Base-by-base conservation (phyloP, 1,140 invertebrate species). In the Oryctes rhinoceros region DNA sequence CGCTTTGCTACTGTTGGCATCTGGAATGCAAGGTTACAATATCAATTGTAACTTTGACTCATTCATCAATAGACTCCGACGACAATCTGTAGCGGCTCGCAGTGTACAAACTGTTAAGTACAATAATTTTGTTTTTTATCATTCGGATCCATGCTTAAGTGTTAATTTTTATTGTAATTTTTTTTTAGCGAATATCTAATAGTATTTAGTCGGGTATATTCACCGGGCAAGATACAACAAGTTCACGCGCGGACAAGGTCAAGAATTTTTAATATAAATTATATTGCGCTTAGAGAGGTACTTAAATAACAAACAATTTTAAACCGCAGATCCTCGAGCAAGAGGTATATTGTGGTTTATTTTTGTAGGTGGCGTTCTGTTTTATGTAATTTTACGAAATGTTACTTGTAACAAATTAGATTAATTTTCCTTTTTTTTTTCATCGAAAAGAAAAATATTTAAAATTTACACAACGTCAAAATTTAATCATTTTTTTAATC, bases 11-110 rank as follows among this genome's bases (percentile, higher is more conserved):
- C 53, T n/a, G n/a, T 7, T 59, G 53, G 24, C 20, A 59, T n/a
- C 53, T 18, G 18, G 53, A 59, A 59, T 59, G 53, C 53, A 59
- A 59, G 53, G 53, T 59, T 59, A 59, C 15, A 59, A 59, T 59
- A 15, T 59, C 53, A 59, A 59, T 59, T 59, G 53, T 59, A 59
- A 59, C 53, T 59, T 59, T 59, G 53, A 59, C 53, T 59, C 53
- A 59, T n/a, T 18, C 53, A 59, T 59, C 53, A 59, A 59, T 59
- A 59, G n/a, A 59, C 15, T 30, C 24, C 24, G 24, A 30, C 24
- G 24, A 30, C 24, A 30, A 30, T 30, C 24, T 30, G 2, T 30
- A 30, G 24, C 24, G 0, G 2, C 24, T 30, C 24, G 24, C 24
- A 30, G 24, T 59, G 6, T 59, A 59, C 13, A 7, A 3, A 59